Conservation (phyloP, 2,797 vertebrate species). For the Coendou prehensilis region DNA sequence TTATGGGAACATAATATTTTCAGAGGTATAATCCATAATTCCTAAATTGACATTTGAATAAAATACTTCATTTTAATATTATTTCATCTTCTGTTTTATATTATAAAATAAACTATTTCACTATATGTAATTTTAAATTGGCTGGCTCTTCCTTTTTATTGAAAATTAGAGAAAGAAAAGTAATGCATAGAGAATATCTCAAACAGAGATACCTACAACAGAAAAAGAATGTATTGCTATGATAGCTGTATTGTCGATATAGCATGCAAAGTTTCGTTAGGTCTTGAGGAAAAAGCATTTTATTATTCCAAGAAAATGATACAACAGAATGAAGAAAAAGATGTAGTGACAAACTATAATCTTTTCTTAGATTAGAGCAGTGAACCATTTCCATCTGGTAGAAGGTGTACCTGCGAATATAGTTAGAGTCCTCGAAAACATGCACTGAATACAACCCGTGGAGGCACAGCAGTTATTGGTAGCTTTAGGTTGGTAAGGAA, state of each 20-base stretch:
- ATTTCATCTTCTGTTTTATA: background rate
- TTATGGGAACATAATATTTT: background rate
- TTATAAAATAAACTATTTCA: background rate
- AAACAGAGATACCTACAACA: background rate
- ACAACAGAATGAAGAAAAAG: background rate
- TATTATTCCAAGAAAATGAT: background rate
- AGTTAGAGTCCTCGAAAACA: too few species aligned
- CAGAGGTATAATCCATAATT: background rate
- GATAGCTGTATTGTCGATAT: background rate
- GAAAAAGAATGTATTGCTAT: background rate
- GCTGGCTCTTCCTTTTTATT: background rate
- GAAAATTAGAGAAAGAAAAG: background rate
- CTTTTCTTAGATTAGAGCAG: background rate
- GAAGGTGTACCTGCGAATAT: background rate
- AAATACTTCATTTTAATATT: background rate
- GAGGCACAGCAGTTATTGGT: accelerated
- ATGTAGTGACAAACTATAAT: background rate
- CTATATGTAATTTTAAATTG: background rate
- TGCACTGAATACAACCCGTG: accelerated
- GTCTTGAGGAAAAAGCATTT: background rate
- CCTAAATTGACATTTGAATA: background rate
- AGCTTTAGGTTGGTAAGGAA: background rate
- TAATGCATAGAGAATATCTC: background rate
- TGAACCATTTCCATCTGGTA: background rate
- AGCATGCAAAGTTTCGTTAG: background rate